Evolutionary conservation across 2,113 vertebrate species (phyloP).

Genomic region (Limanda limanda): DNA sequence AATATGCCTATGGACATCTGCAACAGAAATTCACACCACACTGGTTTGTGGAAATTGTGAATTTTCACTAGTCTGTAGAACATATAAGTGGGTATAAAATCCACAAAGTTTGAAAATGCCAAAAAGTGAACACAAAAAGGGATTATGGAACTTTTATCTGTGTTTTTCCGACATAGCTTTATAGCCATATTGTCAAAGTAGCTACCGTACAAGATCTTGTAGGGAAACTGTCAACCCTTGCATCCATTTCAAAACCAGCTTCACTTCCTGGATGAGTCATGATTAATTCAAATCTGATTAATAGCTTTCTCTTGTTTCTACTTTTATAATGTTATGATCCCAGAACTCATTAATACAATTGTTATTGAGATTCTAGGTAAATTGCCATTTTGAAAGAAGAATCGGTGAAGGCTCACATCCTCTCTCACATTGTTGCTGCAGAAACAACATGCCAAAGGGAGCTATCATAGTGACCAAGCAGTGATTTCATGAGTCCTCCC

Average conservation of each 20-base stretch:
- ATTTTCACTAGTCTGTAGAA: no score
- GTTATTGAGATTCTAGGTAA: slow-evolving; percentile 2
- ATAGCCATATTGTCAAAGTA: neutral
- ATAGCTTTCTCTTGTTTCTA: slow-evolving; percentile 10
- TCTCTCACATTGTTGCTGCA: slow-evolving; percentile 13
- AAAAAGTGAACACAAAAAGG: neutral
- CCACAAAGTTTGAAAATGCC: neutral
- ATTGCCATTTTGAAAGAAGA: slow-evolving; percentile 14
- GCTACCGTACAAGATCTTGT: neutral
- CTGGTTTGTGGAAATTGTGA: no score
- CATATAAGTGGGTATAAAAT: no score
- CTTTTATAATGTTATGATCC: slow-evolving; percentile 23
- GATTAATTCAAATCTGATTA: slow-evolving; percentile 16
- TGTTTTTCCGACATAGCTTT: neutral
- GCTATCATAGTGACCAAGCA: slow-evolving; percentile 43
- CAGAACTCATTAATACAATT: neutral
- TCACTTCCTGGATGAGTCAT: neutral
- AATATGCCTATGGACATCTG: no score
- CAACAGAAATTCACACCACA: no score
- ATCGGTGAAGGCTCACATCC: slow-evolving; percentile 2
- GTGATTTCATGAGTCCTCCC: neutral
- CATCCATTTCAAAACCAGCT: neutral
- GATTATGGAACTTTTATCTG: neutral
- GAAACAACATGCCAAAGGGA: slow-evolving; percentile 27
- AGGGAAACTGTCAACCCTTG: neutral